A percentile compares a stretch with the other conserved stretches of the same genome.
Evolutionary conservation across 1,140 invertebrate species (phyloP).

Genomic region (Liolophura sinensis): DNA sequence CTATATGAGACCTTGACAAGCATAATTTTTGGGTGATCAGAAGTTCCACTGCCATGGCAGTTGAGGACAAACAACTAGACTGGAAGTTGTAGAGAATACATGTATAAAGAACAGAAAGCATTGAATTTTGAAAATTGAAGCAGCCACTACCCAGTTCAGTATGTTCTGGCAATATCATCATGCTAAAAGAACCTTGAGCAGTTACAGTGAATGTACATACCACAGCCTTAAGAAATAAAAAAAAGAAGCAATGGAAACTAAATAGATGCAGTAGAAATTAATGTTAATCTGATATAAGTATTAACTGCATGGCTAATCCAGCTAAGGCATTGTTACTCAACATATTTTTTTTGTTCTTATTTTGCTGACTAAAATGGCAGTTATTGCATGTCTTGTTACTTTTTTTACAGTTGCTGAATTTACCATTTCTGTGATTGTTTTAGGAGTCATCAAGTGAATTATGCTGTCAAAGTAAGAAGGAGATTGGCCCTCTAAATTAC

Average conservation of each 20-base stretch:
- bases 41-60: background rate
- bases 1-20: background rate
- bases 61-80: background rate
- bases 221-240: too few species aligned
- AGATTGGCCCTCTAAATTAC: conserved; percentile 81
- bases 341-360: too few species aligned
- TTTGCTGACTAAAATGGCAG: conserved; percentile 9
- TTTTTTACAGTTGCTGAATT: conserved; percentile 7
- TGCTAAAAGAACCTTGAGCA: too few species aligned
- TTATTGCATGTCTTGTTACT: conserved; percentile 8
- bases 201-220: too few species aligned
- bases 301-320: too few species aligned
- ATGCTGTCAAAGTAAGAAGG: conserved; percentile 66
- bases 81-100: background rate
- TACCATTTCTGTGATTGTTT: background rate
- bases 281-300: too few species aligned
- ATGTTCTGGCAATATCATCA: too few species aligned
- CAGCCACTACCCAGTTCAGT: too few species aligned
- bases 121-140: too few species aligned
- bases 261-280: too few species aligned
- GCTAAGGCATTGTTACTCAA: too few species aligned
- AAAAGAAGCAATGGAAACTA: too few species aligned
- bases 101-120: background rate
- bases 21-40: background rate
- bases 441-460: conserved; percentile 18